Base-by-base conservation (phyloP, 2,113 vertebrate species). In the Aphyosemion australe region DNA sequence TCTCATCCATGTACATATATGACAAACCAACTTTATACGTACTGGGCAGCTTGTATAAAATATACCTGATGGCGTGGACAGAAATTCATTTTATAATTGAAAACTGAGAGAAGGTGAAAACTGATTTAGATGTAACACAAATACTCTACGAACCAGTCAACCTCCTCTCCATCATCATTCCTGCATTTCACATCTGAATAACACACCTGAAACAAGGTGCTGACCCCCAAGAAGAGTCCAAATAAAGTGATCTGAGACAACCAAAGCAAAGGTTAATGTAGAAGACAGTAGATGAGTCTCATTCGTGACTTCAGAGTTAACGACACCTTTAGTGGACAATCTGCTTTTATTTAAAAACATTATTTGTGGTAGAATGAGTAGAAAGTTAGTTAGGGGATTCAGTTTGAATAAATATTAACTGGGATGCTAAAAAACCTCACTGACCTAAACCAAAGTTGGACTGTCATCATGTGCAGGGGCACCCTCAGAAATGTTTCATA, bases 1-100 rank as follows among this genome's bases (percentile, higher is more conserved):
- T 75, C 8, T 79, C 42, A 72, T 89, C 88, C 84, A 89, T 85
- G 69, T 89, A 88, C 37, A 87, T n/a, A 54, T 89, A 89, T 0
- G 18, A n/a, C 74, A 82, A 66, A 37, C 82, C 80, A 3, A 1
- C 12, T 21, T 6, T n/a, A 8, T 0, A 2, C 10, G 0, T 0
- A 0, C 26, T 66, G 13, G 82, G 84, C 2, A 77, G 34, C 65
- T 87, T 89, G 64, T 89, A 89, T 39, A 88, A 37, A 45, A 89
- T 80, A 61, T 74, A 88, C 86, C 88, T 89, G 5, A 62, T 37
- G 50, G 47, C 18, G 12, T 8, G 39, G 41, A 78, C 32, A 61
- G 8, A 48, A 37, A 63, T 3, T 34, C 1, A 20, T 37, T 20
- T 0, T 14, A 19, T 51, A n/a, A 46, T 16, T 63, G 8, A 15